Conservation (phyloP, 2,888 invertebrate genomes). For the Nebria salina region DNA sequence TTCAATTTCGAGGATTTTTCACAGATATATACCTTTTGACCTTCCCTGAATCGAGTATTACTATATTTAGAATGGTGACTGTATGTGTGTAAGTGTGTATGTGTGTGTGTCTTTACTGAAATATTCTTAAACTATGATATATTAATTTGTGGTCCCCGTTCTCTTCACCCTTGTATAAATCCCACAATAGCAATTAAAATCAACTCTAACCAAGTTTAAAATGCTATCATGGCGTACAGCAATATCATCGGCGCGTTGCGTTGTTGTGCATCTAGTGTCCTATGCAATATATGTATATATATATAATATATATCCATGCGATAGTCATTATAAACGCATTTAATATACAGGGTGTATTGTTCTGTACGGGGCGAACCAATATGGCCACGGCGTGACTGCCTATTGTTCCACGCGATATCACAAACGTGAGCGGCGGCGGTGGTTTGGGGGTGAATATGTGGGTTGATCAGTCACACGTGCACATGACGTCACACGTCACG, state of each 20-base stretch:
- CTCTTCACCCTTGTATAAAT: constrained; percentile 16
- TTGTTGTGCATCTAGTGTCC: background rate
- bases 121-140: background rate
- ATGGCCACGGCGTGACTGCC: constrained; percentile 3
- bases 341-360: constrained; percentile 26
- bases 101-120: background rate
- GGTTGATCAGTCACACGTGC: constrained; percentile 46
- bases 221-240: constrained; percentile 26
- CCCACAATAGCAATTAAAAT: constrained; percentile 45
- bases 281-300: background rate
- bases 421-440: constrained; percentile 17
- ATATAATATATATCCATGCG: background rate
- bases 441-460: constrained; percentile 17
- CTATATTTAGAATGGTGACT: too few species aligned
- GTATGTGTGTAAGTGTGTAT: too few species aligned
- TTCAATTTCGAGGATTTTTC: too few species aligned
- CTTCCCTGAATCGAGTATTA: too few species aligned
- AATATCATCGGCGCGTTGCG: background rate
- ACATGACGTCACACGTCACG: constrained; percentile 43
- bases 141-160: background rate
- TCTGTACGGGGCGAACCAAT: constrained; percentile 7
- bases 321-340: constrained; percentile 16
- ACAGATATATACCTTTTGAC: too few species aligned
- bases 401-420: constrained; percentile 15
- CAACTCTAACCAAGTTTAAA: constrained; percentile 42